Base-by-base conservation (phyloP, 2,113 vertebrate genomes). In the Pagrus major region DNA sequence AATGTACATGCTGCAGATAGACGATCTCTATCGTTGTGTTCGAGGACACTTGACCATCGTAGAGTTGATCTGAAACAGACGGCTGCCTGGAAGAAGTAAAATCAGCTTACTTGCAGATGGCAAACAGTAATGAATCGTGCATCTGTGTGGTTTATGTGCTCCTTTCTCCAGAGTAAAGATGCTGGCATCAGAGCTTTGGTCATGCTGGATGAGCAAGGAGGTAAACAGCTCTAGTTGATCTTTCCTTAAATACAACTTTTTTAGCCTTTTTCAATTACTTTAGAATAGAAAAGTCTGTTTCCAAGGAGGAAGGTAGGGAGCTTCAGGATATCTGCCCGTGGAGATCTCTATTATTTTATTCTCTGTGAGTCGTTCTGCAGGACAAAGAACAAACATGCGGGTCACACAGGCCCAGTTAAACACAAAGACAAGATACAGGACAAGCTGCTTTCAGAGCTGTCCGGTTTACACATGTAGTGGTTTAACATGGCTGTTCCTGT, bases 181-280 rank as follows among this genome's bases (percentile, higher is more conserved):
- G 96, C 97, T 90, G 98, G 97, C 88, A 99, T 99, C 96, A 96
- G 95, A 93, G 97, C 97, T 91, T 93, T 99, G 95, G 97, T 99
- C 91, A 99, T 98, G 97, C 94, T 99, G 94, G 97, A 99, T 92
- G 98, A 99, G 95, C 98, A 99, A 96, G 98, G 97, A 97, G 98
- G 98, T 99, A 97, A 96, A 47, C 10, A 31, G 0, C 25, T 74
- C 9, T 14, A 0, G 18, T 18, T 7, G 4, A 10, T 41, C 11
- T 0, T 3, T 47, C 49, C 60, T 27, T 59, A 44, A 39, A 39
- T 10, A 15, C 18, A 56, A n/a, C 7, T 1, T 46, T 0, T 20
- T 66, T 2, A 42, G 10, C 0, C 18, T 4, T 42, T 20, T 33
- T 33, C 21, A 59, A 6, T 9, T 6, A 25, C 41, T 9, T 31